Base-by-base conservation (phyloP, 2,113 vertebrate genomes). In the Leptosomus discolor region DNA sequence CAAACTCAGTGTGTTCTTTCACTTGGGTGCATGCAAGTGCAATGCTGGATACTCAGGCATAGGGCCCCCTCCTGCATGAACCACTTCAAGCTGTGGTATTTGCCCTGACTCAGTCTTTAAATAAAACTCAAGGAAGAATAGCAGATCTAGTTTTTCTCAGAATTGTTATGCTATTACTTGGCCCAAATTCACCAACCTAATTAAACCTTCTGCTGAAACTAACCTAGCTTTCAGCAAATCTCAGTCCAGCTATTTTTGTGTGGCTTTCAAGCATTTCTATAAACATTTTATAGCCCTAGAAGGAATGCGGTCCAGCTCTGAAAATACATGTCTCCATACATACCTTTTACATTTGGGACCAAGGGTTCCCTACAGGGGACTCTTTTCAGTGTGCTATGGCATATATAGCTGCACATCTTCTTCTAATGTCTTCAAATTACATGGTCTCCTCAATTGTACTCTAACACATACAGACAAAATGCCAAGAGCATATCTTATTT, bases 401-500 rank as follows among this genome's bases (percentile, higher is more conserved):
- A 71, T 60, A 71, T 60, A 90, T 27, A 75, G 11, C 43, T 64
- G 85, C 76, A 56, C 65, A 37, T 34, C 51, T 88, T 30, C 78
- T 53, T 4, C 46, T 48, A 43, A 69, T 51, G 48, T 56, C 79
- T 83, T 51, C 88, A 45, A 29, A 93, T 74, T 46, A 34, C 51
- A 12, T 0, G 2, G 16, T 36, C 45, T 73, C 68, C 71, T 89
- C 79, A 8, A 2, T 2, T 17, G 54, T 7, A 4, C 75, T 64
- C 73, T 81, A 91, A 94, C 77, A 73, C 32, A 34, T 12, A 65
- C 37, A 26, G 43, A 93, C 43, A 95, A 79, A 93, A 80, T 23
- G 68, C 70, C 88, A 88, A 64, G 39, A 90, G 88, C 46, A 11
- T 30, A 34, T 74, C 82, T 76, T 89, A 56, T 68, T 93, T 95